Conservation (phyloP, 2,113 vertebrate genomes). For the Psittacus erithacus region DNA sequence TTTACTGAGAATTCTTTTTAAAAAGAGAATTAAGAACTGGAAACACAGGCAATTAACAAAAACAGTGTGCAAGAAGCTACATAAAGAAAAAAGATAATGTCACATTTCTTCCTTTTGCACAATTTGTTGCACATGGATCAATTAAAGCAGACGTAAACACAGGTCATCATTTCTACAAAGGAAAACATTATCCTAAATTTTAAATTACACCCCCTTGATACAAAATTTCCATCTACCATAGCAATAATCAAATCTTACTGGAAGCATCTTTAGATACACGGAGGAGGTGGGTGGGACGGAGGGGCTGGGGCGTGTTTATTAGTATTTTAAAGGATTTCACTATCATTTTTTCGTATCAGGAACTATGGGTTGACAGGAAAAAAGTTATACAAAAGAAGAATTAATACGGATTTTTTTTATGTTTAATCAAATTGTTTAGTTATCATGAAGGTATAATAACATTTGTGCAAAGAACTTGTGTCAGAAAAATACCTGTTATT, state of each 20-base stretch:
- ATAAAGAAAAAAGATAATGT: not conserved
- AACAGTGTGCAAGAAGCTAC: not conserved
- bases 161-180: not conserved
- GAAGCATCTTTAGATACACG: not conserved
- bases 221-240: not conserved
- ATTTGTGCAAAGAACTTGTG: not conserved
- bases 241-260: not conserved
- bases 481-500: not conserved
- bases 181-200: not conserved
- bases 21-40: not conserved
- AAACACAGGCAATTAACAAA: not conserved
- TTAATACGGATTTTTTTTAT: not conserved
- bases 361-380: not conserved
- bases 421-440: not conserved
- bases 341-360: not conserved
- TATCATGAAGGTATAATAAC: not conserved
- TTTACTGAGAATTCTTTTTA: not conserved
- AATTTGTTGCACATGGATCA: not conserved
- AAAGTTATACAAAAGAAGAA: not conserved
- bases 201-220: not conserved
- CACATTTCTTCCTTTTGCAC: not conserved
- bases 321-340: not conserved
- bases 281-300: too few species aligned
- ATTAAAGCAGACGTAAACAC: not conserved
- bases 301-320: not conserved